These are phyloP conservation scores for Ochotona curzoniae DNA, from an alignment of 2,113 vertebrate genomes.

Conservation along the genomic window DNA sequence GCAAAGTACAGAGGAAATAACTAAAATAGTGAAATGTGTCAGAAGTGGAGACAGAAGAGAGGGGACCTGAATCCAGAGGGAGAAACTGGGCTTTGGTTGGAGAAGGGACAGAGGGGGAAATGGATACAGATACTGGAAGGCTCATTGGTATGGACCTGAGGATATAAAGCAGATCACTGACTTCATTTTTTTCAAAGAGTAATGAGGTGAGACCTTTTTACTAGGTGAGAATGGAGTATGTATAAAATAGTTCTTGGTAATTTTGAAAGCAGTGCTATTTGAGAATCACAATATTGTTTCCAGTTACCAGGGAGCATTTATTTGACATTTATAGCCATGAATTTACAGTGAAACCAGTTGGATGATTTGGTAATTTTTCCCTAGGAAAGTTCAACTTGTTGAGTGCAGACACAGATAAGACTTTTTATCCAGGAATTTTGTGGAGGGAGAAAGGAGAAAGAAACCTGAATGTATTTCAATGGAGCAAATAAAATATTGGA, in stretches of 20 bases:
- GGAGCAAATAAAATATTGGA: neutral
- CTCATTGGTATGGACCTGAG: neutral
- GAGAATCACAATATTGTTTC: neutral
- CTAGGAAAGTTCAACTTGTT: conserved; percentile 9
- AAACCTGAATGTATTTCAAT: neutral
- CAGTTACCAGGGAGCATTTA: neutral
- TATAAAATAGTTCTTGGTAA: conserved; percentile 16
- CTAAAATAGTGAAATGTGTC: neutral
- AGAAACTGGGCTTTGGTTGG: neutral
- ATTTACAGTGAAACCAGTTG: conserved; percentile 9
- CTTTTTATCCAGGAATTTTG: neutral
- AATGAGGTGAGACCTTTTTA: conserved; percentile 35
- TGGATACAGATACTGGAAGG: neutral
- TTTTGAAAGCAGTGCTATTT: neutral
- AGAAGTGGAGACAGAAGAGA: neutral
- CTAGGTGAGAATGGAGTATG: neutral
- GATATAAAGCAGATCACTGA: conserved; percentile 43
- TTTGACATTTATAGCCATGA: neutral
- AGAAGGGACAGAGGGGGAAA: neutral
- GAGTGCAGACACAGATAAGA: neutral
- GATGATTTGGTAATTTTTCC: conserved; percentile 8
- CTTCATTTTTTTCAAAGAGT: conserved; percentile 53
- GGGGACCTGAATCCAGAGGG: neutral
- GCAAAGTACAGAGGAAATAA: neutral
- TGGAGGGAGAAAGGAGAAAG: neutral